These are phyloP conservation scores for Parascotia fuliginaria DNA, from an alignment of 2,888 invertebrate genomes.

Conservation along the genomic window DNA sequence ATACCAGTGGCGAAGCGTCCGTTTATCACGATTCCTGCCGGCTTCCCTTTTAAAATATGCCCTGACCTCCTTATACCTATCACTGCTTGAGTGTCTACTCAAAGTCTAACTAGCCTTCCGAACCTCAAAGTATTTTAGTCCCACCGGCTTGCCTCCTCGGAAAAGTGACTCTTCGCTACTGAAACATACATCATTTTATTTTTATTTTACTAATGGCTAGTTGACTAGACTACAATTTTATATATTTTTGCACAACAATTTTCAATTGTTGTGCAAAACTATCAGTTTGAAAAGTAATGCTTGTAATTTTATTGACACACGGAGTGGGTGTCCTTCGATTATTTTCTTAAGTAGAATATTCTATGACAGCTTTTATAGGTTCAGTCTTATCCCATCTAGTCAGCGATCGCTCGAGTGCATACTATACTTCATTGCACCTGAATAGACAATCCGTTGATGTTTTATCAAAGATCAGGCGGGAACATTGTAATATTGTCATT, in stretches of 20 bases:
- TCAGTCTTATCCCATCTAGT: conserved; percentile 10
- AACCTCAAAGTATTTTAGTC: too few relatives aligned
- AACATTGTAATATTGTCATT: background rate
- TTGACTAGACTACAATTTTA: too few relatives aligned
- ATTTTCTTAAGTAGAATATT: conserved; percentile 1
- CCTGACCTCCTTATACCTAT: too few relatives aligned
- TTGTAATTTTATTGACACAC: background rate
- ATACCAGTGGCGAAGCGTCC: too few relatives aligned
- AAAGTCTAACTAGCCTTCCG: too few relatives aligned
- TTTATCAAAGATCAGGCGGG: background rate
- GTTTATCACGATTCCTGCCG: too few relatives aligned
- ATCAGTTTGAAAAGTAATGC: background rate
- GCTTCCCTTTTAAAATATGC: too few relatives aligned
- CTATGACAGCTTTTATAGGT: conserved; percentile 15
- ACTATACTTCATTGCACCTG: conserved; percentile 6
- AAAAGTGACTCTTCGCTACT: too few relatives aligned
- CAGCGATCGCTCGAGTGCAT: background rate
- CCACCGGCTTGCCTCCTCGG: too few relatives aligned
- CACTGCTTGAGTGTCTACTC: too few relatives aligned
- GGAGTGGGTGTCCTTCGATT: background rate
- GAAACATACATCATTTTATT: too few relatives aligned
- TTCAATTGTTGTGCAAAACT: background rate
- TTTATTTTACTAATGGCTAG: too few relatives aligned
- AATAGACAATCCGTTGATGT: conserved; percentile 5
- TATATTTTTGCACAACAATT: background rate